Conservation (phyloP, 2,888 invertebrate genomes). For the Xylota segnis region DNA sequence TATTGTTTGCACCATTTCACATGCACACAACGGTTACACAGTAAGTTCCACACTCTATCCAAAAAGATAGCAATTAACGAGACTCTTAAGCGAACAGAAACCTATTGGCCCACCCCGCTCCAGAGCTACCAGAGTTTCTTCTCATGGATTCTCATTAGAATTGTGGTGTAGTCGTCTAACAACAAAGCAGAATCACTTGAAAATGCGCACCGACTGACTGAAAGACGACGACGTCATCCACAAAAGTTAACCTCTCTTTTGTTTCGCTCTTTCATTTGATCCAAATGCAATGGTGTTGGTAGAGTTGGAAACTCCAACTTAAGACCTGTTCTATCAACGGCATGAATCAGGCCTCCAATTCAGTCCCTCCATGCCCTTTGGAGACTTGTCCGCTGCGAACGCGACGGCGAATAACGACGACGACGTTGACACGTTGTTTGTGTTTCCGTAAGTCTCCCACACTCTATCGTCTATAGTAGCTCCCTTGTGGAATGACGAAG, state of each 20-base stretch:
- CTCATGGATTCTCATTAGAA: constrained; percentile 16
- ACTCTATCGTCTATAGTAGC: constrained; percentile 17
- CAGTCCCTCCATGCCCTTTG: constrained; percentile 55
- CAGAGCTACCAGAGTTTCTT: not conserved
- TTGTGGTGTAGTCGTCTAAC: not conserved
- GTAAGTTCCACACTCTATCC: not conserved
- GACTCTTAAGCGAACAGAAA: not conserved
- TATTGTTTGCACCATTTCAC: constrained; percentile 11
- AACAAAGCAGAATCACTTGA: constrained; percentile 24
- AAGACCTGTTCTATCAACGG: constrained; percentile 61
- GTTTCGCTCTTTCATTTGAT: constrained; percentile 26
- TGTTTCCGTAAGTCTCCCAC: constrained; percentile 32
- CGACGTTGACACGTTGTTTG: constrained; percentile 43
- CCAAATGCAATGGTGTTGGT: constrained; percentile 34
- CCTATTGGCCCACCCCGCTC: not conserved
- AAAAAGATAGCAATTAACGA: constrained; percentile 9
- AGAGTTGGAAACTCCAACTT: constrained; percentile 61
- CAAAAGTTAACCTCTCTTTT: constrained; percentile 39
- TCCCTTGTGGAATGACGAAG: constrained; percentile 18
- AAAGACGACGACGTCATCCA: constrained; percentile 28
- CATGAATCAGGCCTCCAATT: constrained; percentile 59
- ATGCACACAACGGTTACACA: not conserved
- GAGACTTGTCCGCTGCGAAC: constrained; percentile 31
- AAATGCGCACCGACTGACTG: constrained; percentile 18
- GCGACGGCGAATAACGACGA: not conserved